Conservation (phyloP, 2,113 vertebrate species). For the Phasianus colchicus region DNA sequence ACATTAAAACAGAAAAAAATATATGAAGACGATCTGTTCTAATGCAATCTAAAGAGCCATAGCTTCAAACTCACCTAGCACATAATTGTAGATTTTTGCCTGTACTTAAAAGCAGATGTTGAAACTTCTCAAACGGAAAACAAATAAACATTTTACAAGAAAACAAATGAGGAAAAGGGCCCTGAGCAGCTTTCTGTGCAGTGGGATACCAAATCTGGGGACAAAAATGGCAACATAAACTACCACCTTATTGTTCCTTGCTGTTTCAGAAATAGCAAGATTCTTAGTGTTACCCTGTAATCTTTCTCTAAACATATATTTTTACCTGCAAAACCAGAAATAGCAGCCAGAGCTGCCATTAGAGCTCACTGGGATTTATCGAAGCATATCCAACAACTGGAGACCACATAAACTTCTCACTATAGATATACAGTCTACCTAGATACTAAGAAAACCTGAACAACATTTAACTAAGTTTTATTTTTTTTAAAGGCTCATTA, state of each 20-base stretch:
- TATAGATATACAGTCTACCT: not conserved
- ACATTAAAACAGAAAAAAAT: not conserved
- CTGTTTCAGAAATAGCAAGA: not conserved
- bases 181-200: not conserved
- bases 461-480: not conserved
- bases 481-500: not conserved
- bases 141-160: constrained; percentile 27
- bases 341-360: not conserved
- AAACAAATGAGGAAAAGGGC: constrained; percentile 9
- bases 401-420: not conserved
- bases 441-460: not conserved
- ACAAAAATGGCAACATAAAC: not conserved
- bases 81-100: not conserved
- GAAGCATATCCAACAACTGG: not conserved
- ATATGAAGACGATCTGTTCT: not conserved
- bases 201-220: not conserved
- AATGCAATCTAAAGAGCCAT: accelerated
- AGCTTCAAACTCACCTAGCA: not conserved
- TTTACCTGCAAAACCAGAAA: not conserved
- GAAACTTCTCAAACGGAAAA: constrained; percentile 21
- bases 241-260: not conserved
- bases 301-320: not conserved
- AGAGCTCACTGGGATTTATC: not conserved
- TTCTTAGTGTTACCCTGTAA: not conserved
- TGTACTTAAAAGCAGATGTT: constrained; percentile 14